Base-by-base conservation (phyloP, 2,113 vertebrate genomes). In the Sebastes fasciatus region DNA sequence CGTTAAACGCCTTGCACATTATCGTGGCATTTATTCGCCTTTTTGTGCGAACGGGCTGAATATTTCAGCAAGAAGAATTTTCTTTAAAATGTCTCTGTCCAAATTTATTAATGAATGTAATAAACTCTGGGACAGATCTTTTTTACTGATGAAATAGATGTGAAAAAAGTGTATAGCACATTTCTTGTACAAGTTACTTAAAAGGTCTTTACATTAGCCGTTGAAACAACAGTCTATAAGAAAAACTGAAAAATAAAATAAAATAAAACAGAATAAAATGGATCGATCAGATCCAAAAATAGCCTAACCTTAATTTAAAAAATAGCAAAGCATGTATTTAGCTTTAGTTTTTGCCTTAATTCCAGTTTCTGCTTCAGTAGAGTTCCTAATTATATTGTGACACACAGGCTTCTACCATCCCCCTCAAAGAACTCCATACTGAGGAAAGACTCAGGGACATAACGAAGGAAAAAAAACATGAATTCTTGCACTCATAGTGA, bases 381-480 rank as follows among this genome's bases (percentile, higher is more conserved):
- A 19, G 67, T 26, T 63, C 13, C 9, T 54, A 49, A 78, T 70
- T 60, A 43, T 52, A 43, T 42, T 42, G 17, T 55, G 60, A 5
- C n/a, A 62, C 6, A 0, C 16, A 2, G 6, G 60, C 16, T 23
- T 52, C 23, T 63, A 71, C 21, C 66, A 49, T n/a, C 26, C 34
- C 21, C 12, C 2, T 49, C 26, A 7, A 23, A 77, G n/a, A 21
- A 19, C n/a, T 60, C 26, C 11, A 34, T 10, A 6, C 11, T 68
- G 16, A 79, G 14, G 66, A 17, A 63, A 54, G 34, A 75, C 45
- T 86, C 14, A 43, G 16, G 9, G 69, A 64, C 34, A 71, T 67
- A 66, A 0, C 8, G 14, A 42, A 23, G 8, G 34, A 34, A 1
- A 62, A 0, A 54, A 73, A 58, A 10, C 1, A 16, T 58, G 26